Evolutionary conservation across 2,797 vertebrate genomes (phyloP).

Genomic region (Tympanoctomys barrerae): DNA sequence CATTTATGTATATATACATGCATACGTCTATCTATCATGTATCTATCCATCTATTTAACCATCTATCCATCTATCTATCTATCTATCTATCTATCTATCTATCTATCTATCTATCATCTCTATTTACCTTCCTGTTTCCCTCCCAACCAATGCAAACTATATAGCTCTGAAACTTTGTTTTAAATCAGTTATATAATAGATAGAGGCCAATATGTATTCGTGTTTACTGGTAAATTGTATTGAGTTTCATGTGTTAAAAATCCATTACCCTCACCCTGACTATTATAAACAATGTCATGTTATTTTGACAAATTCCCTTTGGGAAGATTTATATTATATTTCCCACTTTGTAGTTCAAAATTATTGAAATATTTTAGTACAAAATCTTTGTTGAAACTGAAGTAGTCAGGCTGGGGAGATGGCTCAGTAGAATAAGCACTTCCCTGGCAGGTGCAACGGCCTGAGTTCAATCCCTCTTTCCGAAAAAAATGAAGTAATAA

Average conservation of each 20-base stretch:
- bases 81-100: too few relatives aligned
- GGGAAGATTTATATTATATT: neutral
- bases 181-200: neutral
- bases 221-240: neutral
- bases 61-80: too few relatives aligned
- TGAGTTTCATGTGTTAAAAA: conserved; percentile 21
- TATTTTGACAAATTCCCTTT: neutral
- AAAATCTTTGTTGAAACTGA: neutral
- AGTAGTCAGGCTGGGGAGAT: neutral
- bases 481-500: neutral
- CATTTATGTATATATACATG: neutral
- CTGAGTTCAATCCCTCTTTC: too few relatives aligned
- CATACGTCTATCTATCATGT: neutral
- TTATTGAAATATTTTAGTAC: neutral
- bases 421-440: too few relatives aligned
- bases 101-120: neutral
- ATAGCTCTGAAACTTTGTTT: neutral
- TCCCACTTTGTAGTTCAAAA: neutral
- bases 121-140: neutral
- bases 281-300: neutral
- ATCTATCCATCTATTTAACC: too few relatives aligned
- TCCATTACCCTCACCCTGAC: neutral
- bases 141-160: neutral
- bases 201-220: neutral
- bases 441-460: too few relatives aligned